Base-by-base conservation (phyloP, 2,797 vertebrate genomes). In the Sternotherus odoratus region DNA sequence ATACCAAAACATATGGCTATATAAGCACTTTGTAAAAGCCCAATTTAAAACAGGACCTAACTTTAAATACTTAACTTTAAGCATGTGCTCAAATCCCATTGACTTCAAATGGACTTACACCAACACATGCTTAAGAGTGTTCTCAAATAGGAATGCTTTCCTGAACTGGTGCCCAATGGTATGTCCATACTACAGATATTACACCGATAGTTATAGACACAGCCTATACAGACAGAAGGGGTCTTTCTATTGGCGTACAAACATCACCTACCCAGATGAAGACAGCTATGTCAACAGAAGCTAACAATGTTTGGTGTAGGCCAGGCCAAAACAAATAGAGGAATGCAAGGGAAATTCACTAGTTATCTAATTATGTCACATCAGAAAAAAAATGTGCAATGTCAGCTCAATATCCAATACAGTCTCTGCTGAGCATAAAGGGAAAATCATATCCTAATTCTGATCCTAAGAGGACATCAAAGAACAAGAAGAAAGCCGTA, bases 401-500 rank as follows among this genome's bases (percentile, higher is more conserved):
- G 87, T 86, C 89, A 85, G 77, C 66, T 93, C 82, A 89, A 93
- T 69, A 95, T 48, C 93, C 95, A 89, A 83, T 50, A 88, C 82
- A 86, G 54, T 83, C 79, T 94, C 92, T 97, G 89, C 89, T 89
- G 79, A 95, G 86, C 48, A 74, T 94, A 93, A 86, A 91, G 91
- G 28, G 77, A 77, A 69, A 94, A 95, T 81, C 66, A 66, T 36
- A 87, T 30, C 88, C 85, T 92, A 83, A 66, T 56, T 92, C 85
- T 79, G 91, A 95, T 82, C n/a, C 85, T 77, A 89, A 91, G 85
- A 89, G 92, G 79, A 95, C 93, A 96, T 95, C 94, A 97, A 87
- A 95, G 92, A 86, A 48, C 4, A 74, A 28, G 93, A 92, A 91
- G 91, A 96, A 92, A 94, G 60, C n/a, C 81, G 39, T 66, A 88